Evolutionary conservation across 2,888 invertebrate genomes (phyloP).

Genomic region (Erebia palarica): DNA sequence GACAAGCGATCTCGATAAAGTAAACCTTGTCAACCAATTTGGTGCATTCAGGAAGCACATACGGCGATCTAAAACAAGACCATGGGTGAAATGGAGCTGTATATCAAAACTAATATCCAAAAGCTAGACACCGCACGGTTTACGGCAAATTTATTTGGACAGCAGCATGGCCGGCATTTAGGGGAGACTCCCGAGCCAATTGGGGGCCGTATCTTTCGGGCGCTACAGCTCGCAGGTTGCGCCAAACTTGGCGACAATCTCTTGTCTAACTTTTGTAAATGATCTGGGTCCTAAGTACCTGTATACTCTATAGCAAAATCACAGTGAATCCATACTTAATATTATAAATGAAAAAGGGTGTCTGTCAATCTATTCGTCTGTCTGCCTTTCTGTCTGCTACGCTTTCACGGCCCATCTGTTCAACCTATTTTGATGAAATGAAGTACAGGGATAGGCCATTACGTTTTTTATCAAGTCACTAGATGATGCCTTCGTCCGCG

Average conservation of each 20-base stretch:
- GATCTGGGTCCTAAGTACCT: not conserved
- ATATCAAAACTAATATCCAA: constrained; percentile 22
- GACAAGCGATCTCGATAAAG: not conserved
- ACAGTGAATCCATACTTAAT: too few species aligned
- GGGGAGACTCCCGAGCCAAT: constrained; percentile 64
- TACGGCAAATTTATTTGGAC: constrained; percentile 39
- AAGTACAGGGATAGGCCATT: too few species aligned
- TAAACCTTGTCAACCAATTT: constrained; percentile 9
- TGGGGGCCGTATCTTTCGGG: constrained; percentile 52
- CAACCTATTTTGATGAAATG: too few species aligned
- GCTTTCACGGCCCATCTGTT: too few species aligned
- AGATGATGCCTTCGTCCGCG: too few species aligned
- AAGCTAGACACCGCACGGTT: constrained; percentile 15
- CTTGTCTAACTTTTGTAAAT: not conserved
- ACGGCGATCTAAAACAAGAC: constrained; percentile 1
- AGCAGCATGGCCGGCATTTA: constrained; percentile 37
- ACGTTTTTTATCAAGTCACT: too few species aligned
- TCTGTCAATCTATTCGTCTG: too few species aligned
- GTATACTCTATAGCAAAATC: too few species aligned
- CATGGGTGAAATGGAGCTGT: not conserved
- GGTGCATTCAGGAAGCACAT: constrained; percentile 2
- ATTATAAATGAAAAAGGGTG: too few species aligned
- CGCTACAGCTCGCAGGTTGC: constrained; percentile 4
- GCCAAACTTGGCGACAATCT: constrained; percentile 7
- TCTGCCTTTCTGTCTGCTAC: too few species aligned